Evolutionary conservation across 2,113 vertebrate species (phyloP), one percentile per base, ranked within the genome.

Genomic region (Hypomesus transpacificus): DNA sequence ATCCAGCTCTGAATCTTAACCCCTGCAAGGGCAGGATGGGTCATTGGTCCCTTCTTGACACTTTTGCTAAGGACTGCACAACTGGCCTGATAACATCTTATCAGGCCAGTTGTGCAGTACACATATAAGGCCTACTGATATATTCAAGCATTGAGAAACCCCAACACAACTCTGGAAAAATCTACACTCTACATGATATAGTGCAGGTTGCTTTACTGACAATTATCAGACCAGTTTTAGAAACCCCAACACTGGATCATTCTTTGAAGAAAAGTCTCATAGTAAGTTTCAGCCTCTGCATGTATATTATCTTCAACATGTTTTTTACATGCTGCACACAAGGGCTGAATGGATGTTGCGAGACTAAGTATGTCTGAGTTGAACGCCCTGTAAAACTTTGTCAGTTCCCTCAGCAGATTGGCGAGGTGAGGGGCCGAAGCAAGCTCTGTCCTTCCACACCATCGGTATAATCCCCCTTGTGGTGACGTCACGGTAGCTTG

Each of bases 401-500:
- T 50, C 57, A 60, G 8, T 63, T 50, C 61, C 66, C 31, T 9
- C 46, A 16, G 69, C 71, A 67, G 24, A 69, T 57, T 28, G 17
- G 1, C 21, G 72, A 46, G 31, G 56, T 60, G 14, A 31, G 11
- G 22, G 58, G 67, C 39, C 66, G 21, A 24, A 22, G 53, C 4
- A 57, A 6, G 58, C 22, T 3, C 50, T 68, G 66, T 28, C 66
- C 73, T 74, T 75, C 76, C 73, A 61, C 78, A 59, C 81, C 78
- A 28, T n/a, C 28, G 3, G 26, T 73, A 79, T 88, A 85, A 87
- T 87, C 87, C 86, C 80, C 72, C 18, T 70, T 3, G 68, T 4
- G 56, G 59, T 90, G 90, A 92, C 90, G 91, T 92, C 87, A 91
- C 74, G 0, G 39, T 61, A 6, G 79, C 75, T 79, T 69, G 81